Conservation (phyloP, 2,113 vertebrate genomes). For the Seriola rivoliana region DNA sequence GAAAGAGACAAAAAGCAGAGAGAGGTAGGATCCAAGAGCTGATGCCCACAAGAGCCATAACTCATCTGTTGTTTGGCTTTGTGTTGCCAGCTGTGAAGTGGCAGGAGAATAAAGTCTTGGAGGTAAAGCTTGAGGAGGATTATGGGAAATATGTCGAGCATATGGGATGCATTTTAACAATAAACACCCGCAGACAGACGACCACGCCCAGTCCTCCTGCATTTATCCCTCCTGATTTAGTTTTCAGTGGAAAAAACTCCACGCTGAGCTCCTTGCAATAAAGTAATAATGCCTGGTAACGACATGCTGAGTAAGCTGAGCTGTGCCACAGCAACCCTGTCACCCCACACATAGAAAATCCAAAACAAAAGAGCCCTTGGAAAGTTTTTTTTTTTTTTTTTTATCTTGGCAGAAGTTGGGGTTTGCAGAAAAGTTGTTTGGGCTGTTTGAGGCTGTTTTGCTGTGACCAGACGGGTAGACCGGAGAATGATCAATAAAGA, state of each 20-base stretch:
- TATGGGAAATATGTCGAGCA: neutral
- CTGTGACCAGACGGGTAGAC: neutral
- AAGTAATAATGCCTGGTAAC: neutral
- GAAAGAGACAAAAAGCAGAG: neutral
- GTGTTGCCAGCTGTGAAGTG: neutral
- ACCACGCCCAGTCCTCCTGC: constrained; percentile 23
- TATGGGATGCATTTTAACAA: constrained; percentile 6
- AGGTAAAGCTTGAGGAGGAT: neutral
- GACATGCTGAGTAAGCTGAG: constrained; percentile 34
- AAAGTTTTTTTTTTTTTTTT: constrained; percentile 13
- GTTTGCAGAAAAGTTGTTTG: neutral
- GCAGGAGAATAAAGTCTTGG: neutral
- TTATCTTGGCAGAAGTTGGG: neutral
- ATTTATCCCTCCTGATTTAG: neutral
- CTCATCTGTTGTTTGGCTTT: constrained; percentile 16
- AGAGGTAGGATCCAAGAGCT: neutral
- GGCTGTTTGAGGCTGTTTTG: constrained; percentile 1
- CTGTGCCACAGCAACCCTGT: constrained; percentile 7
- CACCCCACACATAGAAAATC: constrained; percentile 4
- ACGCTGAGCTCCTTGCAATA: neutral
- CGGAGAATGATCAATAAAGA: constrained; percentile 9
- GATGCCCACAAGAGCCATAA: neutral
- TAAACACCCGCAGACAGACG: neutral
- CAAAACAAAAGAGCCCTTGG: constrained; percentile 21
- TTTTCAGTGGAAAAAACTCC: constrained; percentile 36